These are phyloP conservation scores for Anneissia japonica DNA, from an alignment of 35 echinoderm and acorn worm species.

Conservation along the genomic window DNA sequence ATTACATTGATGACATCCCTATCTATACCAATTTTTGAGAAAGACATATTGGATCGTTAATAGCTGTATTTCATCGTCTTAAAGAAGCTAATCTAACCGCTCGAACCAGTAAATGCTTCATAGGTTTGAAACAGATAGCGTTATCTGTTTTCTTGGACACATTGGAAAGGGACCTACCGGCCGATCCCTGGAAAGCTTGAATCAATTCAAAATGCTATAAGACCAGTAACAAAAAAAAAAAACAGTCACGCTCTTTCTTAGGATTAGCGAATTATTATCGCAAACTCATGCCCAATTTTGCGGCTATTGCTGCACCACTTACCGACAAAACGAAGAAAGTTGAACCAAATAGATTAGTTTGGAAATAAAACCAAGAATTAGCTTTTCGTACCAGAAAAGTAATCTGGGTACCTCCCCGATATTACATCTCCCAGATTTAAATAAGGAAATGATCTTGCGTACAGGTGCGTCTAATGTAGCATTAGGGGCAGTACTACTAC, in stretches of 20 bases:
- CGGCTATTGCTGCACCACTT: conserved; percentile 31
- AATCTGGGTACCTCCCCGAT: neutral
- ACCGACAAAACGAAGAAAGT: conserved; percentile 24
- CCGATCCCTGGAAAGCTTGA: conserved; percentile 10
- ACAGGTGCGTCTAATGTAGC: conserved; percentile 27
- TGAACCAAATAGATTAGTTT: conserved; percentile 14
- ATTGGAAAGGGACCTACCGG: neutral
- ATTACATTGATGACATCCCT: neutral
- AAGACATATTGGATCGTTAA: neutral
- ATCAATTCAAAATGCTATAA: conserved; percentile 7
- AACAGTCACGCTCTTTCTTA: conserved; percentile 12
- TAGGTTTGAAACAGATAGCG: neutral
- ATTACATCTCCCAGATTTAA: neutral
- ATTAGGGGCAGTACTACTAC: conserved; percentile 9
- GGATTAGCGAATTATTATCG: conserved; percentile 37
- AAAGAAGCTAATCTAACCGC: neutral
- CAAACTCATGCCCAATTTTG: conserved; percentile 35
- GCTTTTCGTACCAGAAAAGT: conserved; percentile 26
- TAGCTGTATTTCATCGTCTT: neutral
- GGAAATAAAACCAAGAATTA: conserved; percentile 28
- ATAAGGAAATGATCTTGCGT: conserved; percentile 13
- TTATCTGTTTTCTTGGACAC: neutral
- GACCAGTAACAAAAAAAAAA: conserved; percentile 24
- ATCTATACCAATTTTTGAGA: neutral
- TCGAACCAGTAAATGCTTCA: neutral